Evolutionary conservation across 2,888 invertebrate genomes (phyloP), one percentile per base, ranked within the genome.

Genomic region (Hirtodrosophila cameraria): DNA sequence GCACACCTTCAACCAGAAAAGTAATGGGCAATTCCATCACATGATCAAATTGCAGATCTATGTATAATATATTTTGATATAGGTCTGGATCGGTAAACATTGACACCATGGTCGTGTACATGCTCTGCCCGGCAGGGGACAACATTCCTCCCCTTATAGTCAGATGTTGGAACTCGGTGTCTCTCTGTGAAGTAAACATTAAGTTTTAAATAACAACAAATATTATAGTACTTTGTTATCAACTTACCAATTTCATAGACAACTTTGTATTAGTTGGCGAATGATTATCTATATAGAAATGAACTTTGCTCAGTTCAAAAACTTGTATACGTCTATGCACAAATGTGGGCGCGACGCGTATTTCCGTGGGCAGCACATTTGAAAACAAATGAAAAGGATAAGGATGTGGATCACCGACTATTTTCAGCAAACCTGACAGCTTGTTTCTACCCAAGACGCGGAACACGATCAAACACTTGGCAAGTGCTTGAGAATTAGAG

Each of bases 181-280:
- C 59, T 68, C 74, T 60, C 88, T 88, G 23, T 2, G 9, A 1
- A 6, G 12, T 13, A 23, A 23, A 12, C 11, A 5, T 18, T 30
- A 18, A 13, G 2, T 2, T 23, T 13, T 2, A 16, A 15, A 13
- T 11, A 1, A 1, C 1, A 20, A 1, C 13, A 11, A 13, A 13
- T 30, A 1, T 6, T 13, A 9, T 3, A n/a, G n/a, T 2, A 0
- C 1, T 27, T n/a, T n/a, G n/a, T n/a, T 7, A n/a, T 0, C 12
- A 13, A 60, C 82, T 75, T 62, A 89, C 90, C 75, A 90, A 43
- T 15, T 55, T 65, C 55, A 89, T 53, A 2, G 58, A 57, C 12
- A 90, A 61, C 62, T 74, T 71, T 1, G 90, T 90, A 6, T 70
- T 59, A 1, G 89, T 88, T 2, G 89, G 88, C 16, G 88, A 75